phyloP scores from a whole-genome alignment of 2,888 invertebrate species.

The Tortrix viridana region DNA sequence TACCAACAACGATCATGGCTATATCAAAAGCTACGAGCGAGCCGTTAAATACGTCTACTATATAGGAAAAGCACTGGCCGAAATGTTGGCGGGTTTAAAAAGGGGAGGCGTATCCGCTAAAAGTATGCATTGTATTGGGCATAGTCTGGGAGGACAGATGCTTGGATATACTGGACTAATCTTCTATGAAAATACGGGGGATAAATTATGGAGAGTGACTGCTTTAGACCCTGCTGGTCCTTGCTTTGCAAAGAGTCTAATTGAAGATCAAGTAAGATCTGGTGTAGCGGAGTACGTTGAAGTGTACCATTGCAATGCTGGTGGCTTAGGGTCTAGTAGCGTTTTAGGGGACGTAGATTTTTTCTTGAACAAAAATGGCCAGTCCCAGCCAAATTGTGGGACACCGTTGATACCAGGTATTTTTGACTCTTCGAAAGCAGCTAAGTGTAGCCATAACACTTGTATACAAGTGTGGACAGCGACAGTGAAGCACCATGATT shows the following conservation, averaged over 20 bases:
- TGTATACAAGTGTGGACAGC: conserved; percentile 69
- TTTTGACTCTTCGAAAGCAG: conserved; percentile 68
- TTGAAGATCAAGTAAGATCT: conserved; percentile 76
- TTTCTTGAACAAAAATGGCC: conserved; percentile 84
- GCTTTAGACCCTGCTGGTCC: conserved; percentile 78
- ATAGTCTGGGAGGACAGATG: conserved; percentile 75
- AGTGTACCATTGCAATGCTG: conserved; percentile 85
- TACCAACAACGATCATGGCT: conserved; percentile 65
- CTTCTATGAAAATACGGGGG: conserved; percentile 57
- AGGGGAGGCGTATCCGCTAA: conserved; percentile 62
- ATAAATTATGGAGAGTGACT: conserved; percentile 65
- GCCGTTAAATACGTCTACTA: conserved; percentile 71
- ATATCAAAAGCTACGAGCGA: conserved; percentile 69
- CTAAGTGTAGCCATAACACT: conserved; percentile 70
- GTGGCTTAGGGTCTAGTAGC: conserved; percentile 75
- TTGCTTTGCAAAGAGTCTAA: conserved; percentile 68
- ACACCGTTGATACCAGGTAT: conserved; percentile 66
- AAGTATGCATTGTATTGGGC: conserved; percentile 72
- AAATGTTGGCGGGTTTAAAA: conserved; percentile 57
- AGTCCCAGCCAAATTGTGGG: conserved; percentile 81
- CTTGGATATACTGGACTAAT: conserved; percentile 65
- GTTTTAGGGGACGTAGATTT: conserved; percentile 84
- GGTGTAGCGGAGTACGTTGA: conserved; percentile 85
- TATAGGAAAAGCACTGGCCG: conserved; percentile 67
- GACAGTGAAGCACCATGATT: conserved; percentile 60